Base-by-base conservation (phyloP, 2,797 vertebrate species). In the Discoglossus pictus region DNA sequence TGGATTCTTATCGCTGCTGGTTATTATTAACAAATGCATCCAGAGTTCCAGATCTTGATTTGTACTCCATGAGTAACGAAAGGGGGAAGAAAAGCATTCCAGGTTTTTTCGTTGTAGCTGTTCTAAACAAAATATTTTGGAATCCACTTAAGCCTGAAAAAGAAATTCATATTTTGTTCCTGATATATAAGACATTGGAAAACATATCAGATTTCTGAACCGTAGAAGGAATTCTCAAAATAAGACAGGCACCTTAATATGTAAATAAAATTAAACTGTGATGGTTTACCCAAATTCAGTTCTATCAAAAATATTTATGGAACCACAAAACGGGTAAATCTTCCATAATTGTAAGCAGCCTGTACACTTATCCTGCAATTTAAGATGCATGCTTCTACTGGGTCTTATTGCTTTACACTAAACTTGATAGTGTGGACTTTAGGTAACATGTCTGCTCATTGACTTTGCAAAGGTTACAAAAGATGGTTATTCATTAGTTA, bases 141-240 rank as follows among this genome's bases (percentile, higher is more conserved):
- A 70, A 63, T 70, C 68, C 68, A 70, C 60, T 70, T 70, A 70
- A 23, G 51, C 68, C 68, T 70, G 68, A 56, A 70, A 70, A 70
- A 70, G 68, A 70, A 70, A 70, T 63, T 64, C 51, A 70, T 58
- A 70, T 70, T 69, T 70, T 70, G 68, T 70, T 70, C 68, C 52
- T 18, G 44, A 63, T 63, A 63, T 39, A 56, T 34, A 63, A 11
- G 61, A 18, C 55, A 20, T 23, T 17, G 16, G 40, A 13, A 55
- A 54, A 65, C 18, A 65, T 15, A 66, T 18, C 44, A 60, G 34
- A 50, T 16, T 55, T 44, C 9, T 39, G 8, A 55, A 21, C 17
- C 66, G 40, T 61, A 69, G 31, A n/a, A 44, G 50, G 21, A 48
- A 18, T 38, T 40, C 15, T 8, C 17, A 44, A 44, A 16, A 18